Conservation (phyloP, 1,140 invertebrate genomes). For the Apis florea region DNA sequence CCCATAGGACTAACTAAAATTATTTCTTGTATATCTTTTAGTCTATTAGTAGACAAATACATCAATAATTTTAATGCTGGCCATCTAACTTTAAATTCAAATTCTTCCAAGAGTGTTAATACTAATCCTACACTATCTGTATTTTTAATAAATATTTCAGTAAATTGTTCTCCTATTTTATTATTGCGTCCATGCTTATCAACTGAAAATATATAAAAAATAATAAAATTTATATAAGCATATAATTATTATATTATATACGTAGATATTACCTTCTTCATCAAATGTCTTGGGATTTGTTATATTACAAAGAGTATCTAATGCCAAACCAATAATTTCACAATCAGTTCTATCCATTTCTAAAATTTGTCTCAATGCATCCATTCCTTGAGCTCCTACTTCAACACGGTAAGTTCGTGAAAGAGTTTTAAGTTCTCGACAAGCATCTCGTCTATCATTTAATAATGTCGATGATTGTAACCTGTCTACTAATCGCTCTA, state of each 20-base stretch:
- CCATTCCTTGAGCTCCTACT: conserved; percentile 97
- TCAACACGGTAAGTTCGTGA: conserved; percentile 96
- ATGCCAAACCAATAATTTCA: conserved; percentile 94
- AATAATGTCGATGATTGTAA: conserved; percentile 95
- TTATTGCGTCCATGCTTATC: conserved; percentile 76
- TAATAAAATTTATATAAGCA: neutral
- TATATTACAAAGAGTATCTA: conserved; percentile 96
- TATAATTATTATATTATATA: too few relatives aligned
- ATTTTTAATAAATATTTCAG: conserved; percentile 98
- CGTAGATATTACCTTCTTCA: conserved; percentile 85
- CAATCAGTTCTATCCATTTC: conserved; percentile 92
- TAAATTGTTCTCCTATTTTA: conserved; percentile 94
- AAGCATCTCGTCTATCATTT: conserved; percentile 97
- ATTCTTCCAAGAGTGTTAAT: conserved; percentile 95
- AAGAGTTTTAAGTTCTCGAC: conserved; percentile 95
- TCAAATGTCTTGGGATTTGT: conserved; percentile 92
- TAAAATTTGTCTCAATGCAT: conserved; percentile 89
- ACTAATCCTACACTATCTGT: conserved; percentile 92
- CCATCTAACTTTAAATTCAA: conserved; percentile 95
- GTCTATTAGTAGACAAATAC: conserved; percentile 89
- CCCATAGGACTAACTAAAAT: conserved; percentile 97
- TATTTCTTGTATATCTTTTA: conserved; percentile 97
- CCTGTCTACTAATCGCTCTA: conserved; percentile 95
- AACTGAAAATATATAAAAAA: conserved; percentile 61
- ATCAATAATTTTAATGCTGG: conserved; percentile 93